Evolutionary conservation across 2,888 invertebrate genomes (phyloP).

Genomic region (Erpobdella octoculata): DNA sequence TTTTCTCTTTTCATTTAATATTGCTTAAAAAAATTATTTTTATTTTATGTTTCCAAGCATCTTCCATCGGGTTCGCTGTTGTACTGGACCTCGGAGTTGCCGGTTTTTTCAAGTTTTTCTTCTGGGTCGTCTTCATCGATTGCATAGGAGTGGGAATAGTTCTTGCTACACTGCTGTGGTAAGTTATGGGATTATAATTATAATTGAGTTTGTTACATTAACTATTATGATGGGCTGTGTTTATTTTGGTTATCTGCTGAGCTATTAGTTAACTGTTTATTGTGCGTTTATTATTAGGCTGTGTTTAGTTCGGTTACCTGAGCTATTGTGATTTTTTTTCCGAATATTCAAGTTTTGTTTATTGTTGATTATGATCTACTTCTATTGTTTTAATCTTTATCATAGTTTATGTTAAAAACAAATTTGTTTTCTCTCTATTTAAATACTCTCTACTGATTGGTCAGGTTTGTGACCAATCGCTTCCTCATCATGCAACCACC

Average conservation of each 20-base stretch:
- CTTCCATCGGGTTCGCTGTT: constrained; percentile 79
- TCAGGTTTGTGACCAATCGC: constrained; percentile 72
- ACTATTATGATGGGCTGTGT: not conserved
- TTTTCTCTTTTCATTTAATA: too few species aligned
- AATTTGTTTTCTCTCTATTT: not conserved
- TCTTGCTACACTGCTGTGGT: constrained; percentile 83
- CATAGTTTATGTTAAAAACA: not conserved
- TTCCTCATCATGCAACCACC: constrained; percentile 53
- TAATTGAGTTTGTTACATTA: not conserved
- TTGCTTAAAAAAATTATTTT: too few species aligned
- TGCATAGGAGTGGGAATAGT: constrained; percentile 79
- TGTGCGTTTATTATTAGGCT: too few species aligned
- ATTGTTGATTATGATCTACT: not conserved
- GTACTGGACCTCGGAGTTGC: constrained; percentile 63
- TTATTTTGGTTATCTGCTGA: not conserved
- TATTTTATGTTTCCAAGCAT: constrained; percentile 62
- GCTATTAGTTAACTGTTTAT: too few species aligned
- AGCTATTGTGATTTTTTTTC: not conserved
- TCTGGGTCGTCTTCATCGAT: constrained; percentile 87
- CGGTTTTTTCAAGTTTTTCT: constrained; percentile 68
- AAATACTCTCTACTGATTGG: not conserved
- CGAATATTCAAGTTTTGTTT: not conserved
- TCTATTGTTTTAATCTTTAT: not conserved
- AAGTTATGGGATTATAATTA: constrained; percentile 45
- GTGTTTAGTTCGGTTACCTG: not conserved